Evolutionary conservation across 2,888 invertebrate species (phyloP).

Genomic region (Watsonalla binaria): DNA sequence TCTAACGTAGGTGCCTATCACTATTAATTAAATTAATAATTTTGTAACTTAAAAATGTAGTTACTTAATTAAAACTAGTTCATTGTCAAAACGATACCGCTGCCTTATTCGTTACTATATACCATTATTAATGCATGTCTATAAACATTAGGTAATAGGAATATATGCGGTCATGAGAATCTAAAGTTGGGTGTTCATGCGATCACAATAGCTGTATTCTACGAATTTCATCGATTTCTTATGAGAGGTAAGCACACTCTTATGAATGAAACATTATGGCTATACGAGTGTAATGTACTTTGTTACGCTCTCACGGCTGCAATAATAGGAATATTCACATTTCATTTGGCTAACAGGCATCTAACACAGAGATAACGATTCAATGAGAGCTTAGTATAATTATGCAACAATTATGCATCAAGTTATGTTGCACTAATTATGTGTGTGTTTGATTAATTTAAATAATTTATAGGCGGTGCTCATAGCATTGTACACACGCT

Average conservation of each 20-base stretch:
- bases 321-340: slow-evolving; percentile 56
- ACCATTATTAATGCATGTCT: too few relatives aligned
- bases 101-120: too few relatives aligned
- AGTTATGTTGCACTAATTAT: slow-evolving; percentile 41
- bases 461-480: slow-evolving; percentile 24
- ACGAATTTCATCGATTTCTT: too few relatives aligned
- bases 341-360: slow-evolving; percentile 52
- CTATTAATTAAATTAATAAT: too few relatives aligned
- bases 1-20: not conserved
- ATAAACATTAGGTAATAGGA: too few relatives aligned
- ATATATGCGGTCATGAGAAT: too few relatives aligned
- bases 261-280: slow-evolving; percentile 4
- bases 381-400: slow-evolving; percentile 41
- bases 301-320: slow-evolving; percentile 51
- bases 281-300: slow-evolving; percentile 14
- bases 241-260: not conserved
- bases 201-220: too few relatives aligned
- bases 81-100: too few relatives aligned
- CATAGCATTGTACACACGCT: not conserved
- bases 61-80: too few relatives aligned
- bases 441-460: slow-evolving; percentile 28
- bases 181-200: too few relatives aligned
- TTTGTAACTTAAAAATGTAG: too few relatives aligned
- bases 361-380: slow-evolving; percentile 4
- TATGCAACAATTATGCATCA: slow-evolving; percentile 52